These are phyloP conservation scores for Kradibia gibbosae DNA, from an alignment of 1,140 invertebrate genomes.

Conservation along the genomic window DNA sequence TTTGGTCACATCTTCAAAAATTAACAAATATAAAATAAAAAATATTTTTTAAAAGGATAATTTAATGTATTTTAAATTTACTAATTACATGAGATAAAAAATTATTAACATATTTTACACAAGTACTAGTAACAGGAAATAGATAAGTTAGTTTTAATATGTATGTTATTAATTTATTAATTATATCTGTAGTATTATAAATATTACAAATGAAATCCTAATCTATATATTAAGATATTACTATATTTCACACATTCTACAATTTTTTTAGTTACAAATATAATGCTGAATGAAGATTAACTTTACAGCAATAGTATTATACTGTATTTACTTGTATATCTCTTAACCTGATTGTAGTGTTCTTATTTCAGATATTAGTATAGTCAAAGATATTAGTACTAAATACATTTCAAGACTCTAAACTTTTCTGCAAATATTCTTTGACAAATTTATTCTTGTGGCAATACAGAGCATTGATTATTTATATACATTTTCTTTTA, in stretches of 20 bases:
- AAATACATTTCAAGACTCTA: no score
- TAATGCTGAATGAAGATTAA: no score
- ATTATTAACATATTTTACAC: background rate
- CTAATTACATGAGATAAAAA: background rate
- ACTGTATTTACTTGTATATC: no score
- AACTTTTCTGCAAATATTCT: no score
- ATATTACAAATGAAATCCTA: background rate
- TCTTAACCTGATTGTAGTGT: no score
- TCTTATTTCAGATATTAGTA: no score
- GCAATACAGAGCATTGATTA: no score
- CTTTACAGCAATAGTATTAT: no score
- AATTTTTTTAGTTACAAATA: background rate
- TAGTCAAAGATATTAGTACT: no score
- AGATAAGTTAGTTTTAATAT: background rate
- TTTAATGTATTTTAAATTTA: background rate
- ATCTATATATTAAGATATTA: background rate
- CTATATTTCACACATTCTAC: background rate
- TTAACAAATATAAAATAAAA: background rate
- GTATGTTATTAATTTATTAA: background rate
- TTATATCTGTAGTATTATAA: background rate
- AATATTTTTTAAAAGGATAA: background rate
- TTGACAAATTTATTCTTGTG: no score
- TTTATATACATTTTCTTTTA: no score
- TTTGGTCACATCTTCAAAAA: background rate
- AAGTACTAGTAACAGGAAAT: background rate